Percentiles rank a stretch among this genome's conserved stretches.
Conservation (phyloP, 2,113 vertebrate species). For the Halcyon malimbica region DNA sequence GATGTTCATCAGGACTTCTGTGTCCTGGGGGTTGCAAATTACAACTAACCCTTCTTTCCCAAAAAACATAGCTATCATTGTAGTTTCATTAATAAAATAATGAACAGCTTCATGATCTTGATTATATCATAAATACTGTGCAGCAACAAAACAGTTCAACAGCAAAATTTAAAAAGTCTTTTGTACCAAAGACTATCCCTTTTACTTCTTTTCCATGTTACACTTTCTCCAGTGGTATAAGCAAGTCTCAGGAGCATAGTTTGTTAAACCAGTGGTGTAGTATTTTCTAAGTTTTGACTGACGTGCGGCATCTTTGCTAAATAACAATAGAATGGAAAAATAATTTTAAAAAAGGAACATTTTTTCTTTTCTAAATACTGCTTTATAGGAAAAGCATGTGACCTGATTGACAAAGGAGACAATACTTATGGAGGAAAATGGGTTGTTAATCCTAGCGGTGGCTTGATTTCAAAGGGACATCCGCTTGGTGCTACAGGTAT, state of each 20-base stretch:
- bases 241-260: neutral
- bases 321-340: neutral
- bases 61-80: neutral
- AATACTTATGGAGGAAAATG: slow-evolving; percentile 96
- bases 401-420: slow-evolving; percentile 94
- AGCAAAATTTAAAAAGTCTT: neutral
- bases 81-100: neutral
- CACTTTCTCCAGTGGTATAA: neutral
- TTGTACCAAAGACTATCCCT: neutral
- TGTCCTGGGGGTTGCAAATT: neutral
- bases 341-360: neutral
- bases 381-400: slow-evolving; percentile 84
- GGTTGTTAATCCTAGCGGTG: slow-evolving; percentile 97
- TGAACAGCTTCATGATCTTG: neutral
- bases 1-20: neutral
- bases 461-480: slow-evolving; percentile 97
- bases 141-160: neutral
- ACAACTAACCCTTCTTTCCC: neutral
- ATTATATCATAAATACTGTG: neutral
- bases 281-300: neutral
- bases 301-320: neutral
- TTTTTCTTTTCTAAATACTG: neutral
- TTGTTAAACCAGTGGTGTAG: neutral
- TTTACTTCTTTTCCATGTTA: neutral
- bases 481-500: slow-evolving; percentile 96